These are phyloP conservation scores for Neosilurus hyrtlii DNA, from an alignment of 2,797 vertebrate genomes.

Conservation along the genomic window DNA sequence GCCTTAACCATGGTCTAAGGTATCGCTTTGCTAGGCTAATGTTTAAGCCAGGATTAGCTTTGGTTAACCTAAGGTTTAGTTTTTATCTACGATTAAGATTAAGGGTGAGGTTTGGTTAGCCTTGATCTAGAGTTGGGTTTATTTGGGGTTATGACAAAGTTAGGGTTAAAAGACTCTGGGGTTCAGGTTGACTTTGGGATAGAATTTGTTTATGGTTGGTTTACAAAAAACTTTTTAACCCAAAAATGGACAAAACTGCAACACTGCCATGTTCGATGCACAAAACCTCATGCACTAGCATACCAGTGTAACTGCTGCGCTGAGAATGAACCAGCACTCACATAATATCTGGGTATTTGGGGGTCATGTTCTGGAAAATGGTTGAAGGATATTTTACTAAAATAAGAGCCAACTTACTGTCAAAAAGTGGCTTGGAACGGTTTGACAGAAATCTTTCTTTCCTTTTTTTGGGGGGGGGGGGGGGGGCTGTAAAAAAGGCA, in stretches of 20 bases:
- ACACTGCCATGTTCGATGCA: background rate
- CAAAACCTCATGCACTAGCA: background rate
- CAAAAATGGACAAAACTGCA: background rate
- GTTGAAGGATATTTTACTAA: background rate
- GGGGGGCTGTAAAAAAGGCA: background rate
- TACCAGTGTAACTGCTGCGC: background rate
- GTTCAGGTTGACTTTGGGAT: background rate
- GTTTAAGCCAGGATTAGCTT: background rate
- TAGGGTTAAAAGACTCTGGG: background rate
- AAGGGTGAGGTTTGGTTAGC: no score
- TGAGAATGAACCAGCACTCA: background rate
- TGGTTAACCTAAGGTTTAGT: no score
- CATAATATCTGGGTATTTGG: background rate
- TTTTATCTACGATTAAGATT: background rate
- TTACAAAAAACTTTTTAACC: background rate
- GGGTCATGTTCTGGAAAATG: background rate
- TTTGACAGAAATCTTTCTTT: slow-evolving; percentile 15
- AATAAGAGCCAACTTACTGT: slow-evolving; percentile 15
- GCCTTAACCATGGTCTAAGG: background rate
- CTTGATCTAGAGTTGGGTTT: background rate
- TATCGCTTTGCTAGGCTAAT: background rate
- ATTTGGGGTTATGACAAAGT: background rate
- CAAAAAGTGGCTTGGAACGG: background rate
- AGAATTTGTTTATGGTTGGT: background rate
- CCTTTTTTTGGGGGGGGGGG: background rate